Conservation (phyloP, 2,113 vertebrate genomes). For the Cyprinus carpio region DNA sequence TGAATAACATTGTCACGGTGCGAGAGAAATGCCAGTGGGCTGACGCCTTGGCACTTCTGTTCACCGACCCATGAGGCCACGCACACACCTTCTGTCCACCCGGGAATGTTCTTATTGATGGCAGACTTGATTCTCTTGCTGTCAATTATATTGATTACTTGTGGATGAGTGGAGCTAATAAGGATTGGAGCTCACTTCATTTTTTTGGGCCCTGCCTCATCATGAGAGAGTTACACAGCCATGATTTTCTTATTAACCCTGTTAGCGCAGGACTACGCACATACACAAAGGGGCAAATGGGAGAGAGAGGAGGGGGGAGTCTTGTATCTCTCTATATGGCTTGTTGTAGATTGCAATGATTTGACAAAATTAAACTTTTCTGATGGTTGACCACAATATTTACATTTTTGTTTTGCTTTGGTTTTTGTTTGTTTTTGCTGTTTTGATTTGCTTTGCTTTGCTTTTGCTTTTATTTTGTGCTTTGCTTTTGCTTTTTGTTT, state of each 20-base stretch:
- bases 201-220: slow-evolving; percentile 55
- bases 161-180: slow-evolving; percentile 77
- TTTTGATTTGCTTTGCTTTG: background rate
- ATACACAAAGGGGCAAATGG: slow-evolving; percentile 48
- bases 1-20: slow-evolving; percentile 47
- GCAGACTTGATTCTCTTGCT: slow-evolving; percentile 61
- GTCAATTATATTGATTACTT: slow-evolving; percentile 79
- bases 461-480: background rate
- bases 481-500: background rate
- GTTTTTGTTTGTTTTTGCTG: background rate
- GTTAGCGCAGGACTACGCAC: slow-evolving; percentile 61
- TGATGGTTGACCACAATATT: background rate
- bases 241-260: slow-evolving; percentile 75
- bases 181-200: slow-evolving; percentile 63
- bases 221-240: slow-evolving; percentile 62
- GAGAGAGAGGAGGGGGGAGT: slow-evolving; percentile 34
- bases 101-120: slow-evolving; percentile 65
- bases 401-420: background rate
- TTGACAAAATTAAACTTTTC: slow-evolving; percentile 15
- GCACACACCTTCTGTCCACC: slow-evolving; percentile 7
- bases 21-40: slow-evolving; percentile 10
- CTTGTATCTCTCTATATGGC: background rate
- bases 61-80: slow-evolving; percentile 41
- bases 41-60: slow-evolving; percentile 39
- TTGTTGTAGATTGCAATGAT: background rate